phyloP scores from a whole-genome alignment of 2,113 vertebrate genomes.

The Xiphophorus couchianus region DNA sequence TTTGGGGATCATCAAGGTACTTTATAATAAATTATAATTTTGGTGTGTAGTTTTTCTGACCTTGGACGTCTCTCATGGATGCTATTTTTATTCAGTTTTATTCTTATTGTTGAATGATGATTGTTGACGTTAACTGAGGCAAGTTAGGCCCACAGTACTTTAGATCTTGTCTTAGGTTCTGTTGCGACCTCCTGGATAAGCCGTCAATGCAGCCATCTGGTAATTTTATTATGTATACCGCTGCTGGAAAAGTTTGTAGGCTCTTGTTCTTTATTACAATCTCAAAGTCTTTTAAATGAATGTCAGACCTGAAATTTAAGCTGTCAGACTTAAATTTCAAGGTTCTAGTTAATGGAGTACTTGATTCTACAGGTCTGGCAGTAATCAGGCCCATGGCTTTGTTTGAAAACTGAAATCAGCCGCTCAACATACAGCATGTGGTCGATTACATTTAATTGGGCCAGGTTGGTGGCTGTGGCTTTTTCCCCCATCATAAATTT shows the following conservation, averaged over 20 bases:
- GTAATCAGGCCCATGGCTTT: background rate
- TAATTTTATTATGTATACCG: background rate
- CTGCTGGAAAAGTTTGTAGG: background rate
- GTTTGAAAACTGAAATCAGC: background rate
- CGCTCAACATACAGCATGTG: background rate
- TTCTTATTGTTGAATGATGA: background rate
- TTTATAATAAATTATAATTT: background rate
- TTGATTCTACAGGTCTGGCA: background rate
- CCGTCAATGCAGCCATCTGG: background rate
- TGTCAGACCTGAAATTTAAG: background rate
- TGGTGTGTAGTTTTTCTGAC: background rate
- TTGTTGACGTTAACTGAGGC: background rate
- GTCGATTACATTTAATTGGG: too few species aligned
- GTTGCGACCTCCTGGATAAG: background rate
- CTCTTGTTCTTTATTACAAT: background rate
- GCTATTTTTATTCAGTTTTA: background rate
- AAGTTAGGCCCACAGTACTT: too few species aligned
- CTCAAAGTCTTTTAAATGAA: too few species aligned
- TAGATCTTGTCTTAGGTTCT: background rate
- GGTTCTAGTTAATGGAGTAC: background rate
- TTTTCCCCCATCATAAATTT: background rate
- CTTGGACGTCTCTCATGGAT: background rate
- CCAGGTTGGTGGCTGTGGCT: too few species aligned
- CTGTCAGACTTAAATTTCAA: background rate
- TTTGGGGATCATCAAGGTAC: too few species aligned